Evolutionary conservation across 2,888 invertebrate genomes (phyloP).

Genomic region (Petrolisthes manimaculis): DNA sequence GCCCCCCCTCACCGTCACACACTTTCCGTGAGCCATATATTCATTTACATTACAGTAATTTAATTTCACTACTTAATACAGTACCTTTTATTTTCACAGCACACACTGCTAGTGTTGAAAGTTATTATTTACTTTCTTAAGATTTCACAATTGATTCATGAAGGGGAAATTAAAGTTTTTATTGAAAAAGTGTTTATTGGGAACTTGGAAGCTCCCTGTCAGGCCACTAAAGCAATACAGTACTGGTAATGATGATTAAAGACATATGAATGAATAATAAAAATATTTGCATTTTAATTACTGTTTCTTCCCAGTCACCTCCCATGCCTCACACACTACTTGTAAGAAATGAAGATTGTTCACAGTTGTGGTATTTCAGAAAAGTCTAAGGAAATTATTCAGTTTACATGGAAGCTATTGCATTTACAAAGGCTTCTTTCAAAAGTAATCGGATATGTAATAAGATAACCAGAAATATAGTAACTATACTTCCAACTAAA

Average conservation of each 20-base stretch:
- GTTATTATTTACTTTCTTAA: neutral
- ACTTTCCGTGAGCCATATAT: too few species aligned
- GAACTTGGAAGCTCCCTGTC: constrained; percentile 28
- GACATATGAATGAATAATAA: neutral
- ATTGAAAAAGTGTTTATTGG: constrained; percentile 44
- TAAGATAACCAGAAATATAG: too few species aligned
- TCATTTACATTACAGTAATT: too few species aligned
- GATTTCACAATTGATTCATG: neutral
- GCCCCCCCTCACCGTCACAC: too few species aligned
- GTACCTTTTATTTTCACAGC: neutral
- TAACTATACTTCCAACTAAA: too few species aligned
- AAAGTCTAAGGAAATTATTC: too few species aligned
- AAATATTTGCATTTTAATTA: neutral
- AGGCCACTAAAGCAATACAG: constrained; percentile 50
- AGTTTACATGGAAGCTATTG: too few species aligned
- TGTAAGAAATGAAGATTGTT: neutral
- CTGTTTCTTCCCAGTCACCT: neutral
- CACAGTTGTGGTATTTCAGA: too few species aligned
- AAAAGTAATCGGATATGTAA: too few species aligned
- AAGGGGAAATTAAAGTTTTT: constrained; percentile 23
- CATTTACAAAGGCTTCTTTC: too few species aligned
- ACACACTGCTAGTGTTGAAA: neutral
- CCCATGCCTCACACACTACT: neutral
- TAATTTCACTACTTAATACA: neutral
- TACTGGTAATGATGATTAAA: constrained; percentile 7